phyloP scores from a whole-genome alignment of 2,113 vertebrate species.

The Zosterops japonicus region DNA sequence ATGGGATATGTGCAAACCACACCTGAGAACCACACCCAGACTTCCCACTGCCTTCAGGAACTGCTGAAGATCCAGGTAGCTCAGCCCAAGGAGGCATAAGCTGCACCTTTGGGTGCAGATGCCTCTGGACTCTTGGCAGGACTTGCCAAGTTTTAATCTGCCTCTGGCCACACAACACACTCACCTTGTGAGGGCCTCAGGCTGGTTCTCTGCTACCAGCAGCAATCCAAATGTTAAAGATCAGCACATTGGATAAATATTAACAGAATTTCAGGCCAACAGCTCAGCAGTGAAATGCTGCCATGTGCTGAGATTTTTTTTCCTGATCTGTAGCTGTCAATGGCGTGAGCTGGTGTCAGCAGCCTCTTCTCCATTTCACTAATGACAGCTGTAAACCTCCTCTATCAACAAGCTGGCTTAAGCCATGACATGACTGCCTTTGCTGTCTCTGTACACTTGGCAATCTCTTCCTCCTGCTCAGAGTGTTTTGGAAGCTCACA shows the following conservation, averaged over 20 bases:
- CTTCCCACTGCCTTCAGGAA: not conserved
- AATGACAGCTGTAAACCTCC: conserved; percentile 48
- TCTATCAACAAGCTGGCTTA: conserved; percentile 25
- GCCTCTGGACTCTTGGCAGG: not conserved
- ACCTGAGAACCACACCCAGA: not conserved
- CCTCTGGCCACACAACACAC: not conserved
- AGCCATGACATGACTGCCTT: not conserved
- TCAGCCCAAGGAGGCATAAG: not conserved
- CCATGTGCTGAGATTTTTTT: not conserved
- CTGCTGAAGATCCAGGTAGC: not conserved
- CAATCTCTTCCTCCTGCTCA: not conserved
- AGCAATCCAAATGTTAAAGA: conserved; percentile 2
- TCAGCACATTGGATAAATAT: conserved; percentile 9
- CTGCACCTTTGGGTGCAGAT: not conserved
- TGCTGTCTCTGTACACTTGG: not conserved
- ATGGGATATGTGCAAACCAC: not conserved
- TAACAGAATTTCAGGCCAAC: not conserved
- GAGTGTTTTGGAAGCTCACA: not conserved
- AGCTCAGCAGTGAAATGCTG: not conserved
- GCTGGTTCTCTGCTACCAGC: not conserved
- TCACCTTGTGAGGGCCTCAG: not conserved
- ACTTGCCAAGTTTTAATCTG: not conserved
- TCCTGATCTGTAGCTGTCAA: conserved; percentile 2
- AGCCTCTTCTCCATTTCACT: conserved; percentile 12
- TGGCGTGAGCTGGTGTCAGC: not conserved